Evolutionary conservation across 1,140 invertebrate genomes (phyloP).

Genomic region (Drosophila virilis): DNA sequence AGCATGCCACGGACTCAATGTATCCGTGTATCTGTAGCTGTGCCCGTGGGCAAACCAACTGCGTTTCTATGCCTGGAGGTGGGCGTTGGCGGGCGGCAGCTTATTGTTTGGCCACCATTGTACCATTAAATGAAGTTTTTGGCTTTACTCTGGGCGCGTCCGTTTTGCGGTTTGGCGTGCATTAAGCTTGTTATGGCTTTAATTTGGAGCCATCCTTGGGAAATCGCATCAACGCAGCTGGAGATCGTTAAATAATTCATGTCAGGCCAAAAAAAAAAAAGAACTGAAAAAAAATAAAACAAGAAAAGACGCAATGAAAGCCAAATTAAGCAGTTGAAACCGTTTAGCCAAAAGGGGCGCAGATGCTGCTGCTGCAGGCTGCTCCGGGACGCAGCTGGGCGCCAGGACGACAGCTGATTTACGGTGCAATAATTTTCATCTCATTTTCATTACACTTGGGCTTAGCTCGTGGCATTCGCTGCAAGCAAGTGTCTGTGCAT

Average conservation of each 20-base stretch:
- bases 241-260: constrained; percentile 81
- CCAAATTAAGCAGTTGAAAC: constrained; percentile 79
- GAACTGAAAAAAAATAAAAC: constrained; percentile 21
- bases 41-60: background rate
- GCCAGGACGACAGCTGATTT: constrained; percentile 63
- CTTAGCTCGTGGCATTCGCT: constrained; percentile 43
- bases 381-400: constrained; percentile 58
- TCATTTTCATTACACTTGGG: constrained; percentile 76
- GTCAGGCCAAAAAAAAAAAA: constrained; percentile 53
- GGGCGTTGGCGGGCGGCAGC: constrained; percentile 1
- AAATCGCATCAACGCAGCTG: constrained; percentile 80
- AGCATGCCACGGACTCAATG: constrained; percentile 10
- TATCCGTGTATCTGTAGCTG: constrained; percentile 9
- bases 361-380: no score
- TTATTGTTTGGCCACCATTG: constrained; percentile 71
- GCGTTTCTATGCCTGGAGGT: background rate
- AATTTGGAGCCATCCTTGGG: constrained; percentile 69
- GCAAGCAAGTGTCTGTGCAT: constrained; percentile 1
- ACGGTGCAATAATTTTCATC: constrained; percentile 82
- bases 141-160: constrained; percentile 9
- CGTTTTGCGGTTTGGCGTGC: constrained; percentile 58
- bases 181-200: constrained; percentile 79
- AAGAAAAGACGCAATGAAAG: constrained; percentile 74
- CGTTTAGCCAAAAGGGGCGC: constrained; percentile 58
- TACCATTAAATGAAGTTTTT: constrained; percentile 72